These are phyloP conservation scores for Caenorhabditis imperialis DNA, from an alignment of 2,888 invertebrate species.

Conservation along the genomic window DNA sequence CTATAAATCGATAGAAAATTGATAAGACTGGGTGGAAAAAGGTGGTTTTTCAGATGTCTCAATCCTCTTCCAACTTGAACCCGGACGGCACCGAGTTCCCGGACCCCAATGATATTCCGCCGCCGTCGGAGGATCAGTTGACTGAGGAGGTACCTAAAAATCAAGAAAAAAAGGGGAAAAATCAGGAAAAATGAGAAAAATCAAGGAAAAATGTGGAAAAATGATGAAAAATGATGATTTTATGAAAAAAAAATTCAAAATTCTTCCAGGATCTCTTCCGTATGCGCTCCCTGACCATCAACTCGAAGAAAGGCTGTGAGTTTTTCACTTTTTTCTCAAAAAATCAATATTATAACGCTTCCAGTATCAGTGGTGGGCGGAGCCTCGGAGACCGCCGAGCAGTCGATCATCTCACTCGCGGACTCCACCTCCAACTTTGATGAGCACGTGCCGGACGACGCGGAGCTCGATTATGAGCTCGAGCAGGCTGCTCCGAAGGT, in stretches of 20 bases:
- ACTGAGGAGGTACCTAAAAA: slow-evolving; percentile 61
- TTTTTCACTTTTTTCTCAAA: background rate
- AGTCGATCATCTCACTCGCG: slow-evolving; percentile 73
- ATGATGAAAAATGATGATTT: too few species aligned
- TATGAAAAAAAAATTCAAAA: background rate
- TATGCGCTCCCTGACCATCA: slow-evolving; percentile 58
- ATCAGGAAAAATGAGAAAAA: too few species aligned
- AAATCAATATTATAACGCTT: background rate
- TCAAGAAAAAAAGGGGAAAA: too few species aligned
- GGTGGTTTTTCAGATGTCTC: slow-evolving; percentile 15
- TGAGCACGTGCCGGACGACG: slow-evolving; percentile 67
- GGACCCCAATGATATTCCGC: slow-evolving; percentile 52
- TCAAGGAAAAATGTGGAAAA: too few species aligned
- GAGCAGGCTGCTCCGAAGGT: slow-evolving; percentile 25
- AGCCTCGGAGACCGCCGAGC: slow-evolving; percentile 68
- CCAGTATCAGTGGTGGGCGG: slow-evolving; percentile 35
- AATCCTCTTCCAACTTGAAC: slow-evolving; percentile 33
- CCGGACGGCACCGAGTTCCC: slow-evolving; percentile 47
- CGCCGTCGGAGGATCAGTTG: slow-evolving; percentile 58
- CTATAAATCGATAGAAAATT: background rate
- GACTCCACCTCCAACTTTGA: slow-evolving; percentile 75
- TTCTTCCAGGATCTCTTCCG: slow-evolving; percentile 59
- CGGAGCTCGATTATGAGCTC: slow-evolving; percentile 40
- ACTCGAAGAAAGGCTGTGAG: slow-evolving; percentile 52
- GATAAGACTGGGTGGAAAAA: too few species aligned